phyloP scores from a whole-genome alignment of 2,797 vertebrate genomes.

The Distichodus sexfasciatus region DNA sequence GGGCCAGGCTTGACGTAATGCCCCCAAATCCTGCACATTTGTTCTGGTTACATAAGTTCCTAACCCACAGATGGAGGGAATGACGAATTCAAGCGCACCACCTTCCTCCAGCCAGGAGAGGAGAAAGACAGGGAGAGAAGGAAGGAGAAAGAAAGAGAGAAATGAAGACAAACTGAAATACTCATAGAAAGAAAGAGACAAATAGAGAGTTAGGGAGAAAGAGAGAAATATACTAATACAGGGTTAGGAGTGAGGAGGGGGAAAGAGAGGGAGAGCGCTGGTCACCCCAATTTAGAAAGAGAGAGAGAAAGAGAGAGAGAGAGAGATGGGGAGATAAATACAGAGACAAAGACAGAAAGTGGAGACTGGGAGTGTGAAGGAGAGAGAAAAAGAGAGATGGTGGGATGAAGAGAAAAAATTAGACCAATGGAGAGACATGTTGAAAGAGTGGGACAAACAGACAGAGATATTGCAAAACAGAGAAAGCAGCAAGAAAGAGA shows the following conservation, averaged over 20 bases:
- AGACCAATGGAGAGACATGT: neutral
- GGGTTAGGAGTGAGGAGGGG: neutral
- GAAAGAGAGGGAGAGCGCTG: neutral
- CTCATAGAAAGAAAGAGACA: conserved; percentile 5
- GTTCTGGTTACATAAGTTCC: conserved; percentile 72
- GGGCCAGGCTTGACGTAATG: no score
- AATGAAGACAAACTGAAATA: no score
- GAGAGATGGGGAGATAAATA: no score
- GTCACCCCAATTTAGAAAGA: no score
- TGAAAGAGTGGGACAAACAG: neutral
- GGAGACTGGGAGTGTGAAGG: no score
- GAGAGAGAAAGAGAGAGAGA: no score
- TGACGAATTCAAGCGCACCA: no score
- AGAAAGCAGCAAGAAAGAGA: neutral
- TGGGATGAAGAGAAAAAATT: neutral
- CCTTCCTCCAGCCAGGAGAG: no score
- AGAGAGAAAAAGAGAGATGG: neutral
- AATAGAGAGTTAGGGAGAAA: neutral
- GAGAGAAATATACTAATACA: neutral
- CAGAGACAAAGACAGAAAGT: no score
- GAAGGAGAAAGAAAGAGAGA: no score
- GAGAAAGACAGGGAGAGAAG: no score
- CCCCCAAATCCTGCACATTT: conserved; percentile 67
- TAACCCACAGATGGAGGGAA: conserved; percentile 72
- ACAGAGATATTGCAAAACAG: neutral